These are phyloP conservation scores for Paramisgurnus dabryanus DNA, from an alignment of 2,113 vertebrate genomes.

Conservation along the genomic window DNA sequence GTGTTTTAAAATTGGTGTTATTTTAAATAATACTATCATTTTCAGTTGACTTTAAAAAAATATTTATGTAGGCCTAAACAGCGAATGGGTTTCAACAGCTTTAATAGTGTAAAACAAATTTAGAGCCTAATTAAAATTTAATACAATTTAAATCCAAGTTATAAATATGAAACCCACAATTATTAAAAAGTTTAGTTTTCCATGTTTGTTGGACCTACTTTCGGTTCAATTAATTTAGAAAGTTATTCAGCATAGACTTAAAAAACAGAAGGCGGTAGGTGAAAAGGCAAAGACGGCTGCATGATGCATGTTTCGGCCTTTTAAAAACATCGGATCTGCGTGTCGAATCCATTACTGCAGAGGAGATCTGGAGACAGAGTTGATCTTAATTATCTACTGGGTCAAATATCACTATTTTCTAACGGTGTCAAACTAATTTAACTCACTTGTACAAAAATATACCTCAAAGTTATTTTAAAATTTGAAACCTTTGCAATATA, in stretches of 20 bases:
- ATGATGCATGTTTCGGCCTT: neutral
- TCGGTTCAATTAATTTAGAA: neutral
- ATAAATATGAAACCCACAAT: neutral
- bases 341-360: conserved; percentile 5
- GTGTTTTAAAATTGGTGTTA: too few species aligned
- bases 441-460: neutral
- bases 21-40: neutral
- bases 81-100: too few species aligned
- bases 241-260: neutral
- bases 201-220: neutral
- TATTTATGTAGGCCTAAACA: neutral
- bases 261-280: neutral
- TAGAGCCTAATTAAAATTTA: too few species aligned
- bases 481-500: neutral
- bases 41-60: neutral
- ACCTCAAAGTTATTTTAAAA: neutral
- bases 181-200: neutral
- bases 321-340: conserved; percentile 23
- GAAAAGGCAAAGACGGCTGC: neutral
- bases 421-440: conserved; percentile 9
- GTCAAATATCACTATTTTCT: conserved; percentile 1
- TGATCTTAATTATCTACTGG: neutral
- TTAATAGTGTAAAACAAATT: too few species aligned
- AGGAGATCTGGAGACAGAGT: neutral
- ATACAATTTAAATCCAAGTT: too few species aligned